Evolutionary conservation across 2,797 vertebrate genomes (phyloP).

Genomic region (Pagetopsis macropterus): DNA sequence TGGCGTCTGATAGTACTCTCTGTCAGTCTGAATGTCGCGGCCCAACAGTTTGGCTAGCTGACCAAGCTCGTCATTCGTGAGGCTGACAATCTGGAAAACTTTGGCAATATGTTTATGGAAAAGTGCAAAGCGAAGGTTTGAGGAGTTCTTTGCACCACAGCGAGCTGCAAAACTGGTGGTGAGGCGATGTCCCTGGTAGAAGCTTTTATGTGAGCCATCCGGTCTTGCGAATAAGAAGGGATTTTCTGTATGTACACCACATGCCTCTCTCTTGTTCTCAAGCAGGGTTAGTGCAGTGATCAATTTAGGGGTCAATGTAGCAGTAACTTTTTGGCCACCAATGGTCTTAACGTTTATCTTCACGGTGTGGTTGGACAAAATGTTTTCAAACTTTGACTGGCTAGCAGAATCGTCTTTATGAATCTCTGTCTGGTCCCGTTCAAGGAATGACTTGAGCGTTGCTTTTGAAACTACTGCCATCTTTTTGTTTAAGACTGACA

Average conservation of each 20-base stretch:
- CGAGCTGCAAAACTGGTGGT: background rate
- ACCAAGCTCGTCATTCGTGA: conserved; percentile 41
- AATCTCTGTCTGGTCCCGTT: conserved; percentile 15
- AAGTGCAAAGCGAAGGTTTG: conserved; percentile 10
- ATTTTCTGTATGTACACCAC: conserved; percentile 33
- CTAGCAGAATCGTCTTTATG: background rate
- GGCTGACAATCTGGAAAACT: conserved; percentile 62
- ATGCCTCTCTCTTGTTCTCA: conserved; percentile 45
- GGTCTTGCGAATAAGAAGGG: conserved; percentile 63
- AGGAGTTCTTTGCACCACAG: conserved; percentile 26
- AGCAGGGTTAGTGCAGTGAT: conserved; percentile 47
- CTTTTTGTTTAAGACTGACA: conserved; percentile 52
- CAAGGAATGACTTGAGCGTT: conserved; percentile 53
- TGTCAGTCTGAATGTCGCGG: conserved; percentile 42
- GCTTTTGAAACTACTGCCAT: conserved; percentile 15
- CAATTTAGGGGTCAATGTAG: conserved; percentile 46
- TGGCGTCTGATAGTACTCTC: conserved; percentile 53
- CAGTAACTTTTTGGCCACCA: conserved; percentile 4
- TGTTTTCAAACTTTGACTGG: conserved; percentile 38
- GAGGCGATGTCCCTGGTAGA: background rate
- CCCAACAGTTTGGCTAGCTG: conserved; percentile 46
- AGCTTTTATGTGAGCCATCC: rapidly evolving
- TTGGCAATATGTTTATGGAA: conserved; percentile 45
- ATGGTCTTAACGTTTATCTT: conserved; percentile 28
- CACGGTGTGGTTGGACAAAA: conserved; percentile 37